phyloP scores from a whole-genome alignment of 2,797 vertebrate genomes.

The Megaceryle alcyon region DNA sequence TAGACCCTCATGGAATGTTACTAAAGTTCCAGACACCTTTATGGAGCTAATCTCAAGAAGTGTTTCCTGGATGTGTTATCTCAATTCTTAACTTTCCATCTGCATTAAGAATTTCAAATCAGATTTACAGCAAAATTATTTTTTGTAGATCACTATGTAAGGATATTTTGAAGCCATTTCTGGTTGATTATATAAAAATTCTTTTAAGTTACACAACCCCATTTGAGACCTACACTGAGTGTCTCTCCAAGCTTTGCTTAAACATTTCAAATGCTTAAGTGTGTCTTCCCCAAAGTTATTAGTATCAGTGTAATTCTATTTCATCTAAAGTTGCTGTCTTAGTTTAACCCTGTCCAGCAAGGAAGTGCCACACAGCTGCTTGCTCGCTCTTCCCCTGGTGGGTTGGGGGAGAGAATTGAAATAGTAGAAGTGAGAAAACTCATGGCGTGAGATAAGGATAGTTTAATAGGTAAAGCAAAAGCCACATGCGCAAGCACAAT shows the following conservation, averaged over 20 bases:
- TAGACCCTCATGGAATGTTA: not conserved
- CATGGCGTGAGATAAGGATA: not conserved
- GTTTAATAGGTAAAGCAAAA: not conserved
- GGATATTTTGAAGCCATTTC: not conserved
- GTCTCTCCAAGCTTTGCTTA: not conserved
- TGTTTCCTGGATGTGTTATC: not conserved
- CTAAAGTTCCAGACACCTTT: not conserved
- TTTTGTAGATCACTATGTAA: not conserved
- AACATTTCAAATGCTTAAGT: not conserved
- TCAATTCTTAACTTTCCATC: not conserved
- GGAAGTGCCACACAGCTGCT: not conserved
- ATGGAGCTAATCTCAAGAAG: not conserved
- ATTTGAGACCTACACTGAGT: not conserved
- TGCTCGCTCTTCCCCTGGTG: not conserved
- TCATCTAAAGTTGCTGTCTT: not conserved
- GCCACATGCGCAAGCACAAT: not conserved
- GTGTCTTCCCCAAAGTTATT: not conserved
- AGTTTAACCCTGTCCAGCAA: not conserved
- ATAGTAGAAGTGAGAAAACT: not conserved
- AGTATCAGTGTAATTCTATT: not conserved
- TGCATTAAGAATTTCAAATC: not conserved
- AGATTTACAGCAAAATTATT: not conserved
- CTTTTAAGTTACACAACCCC: not conserved
- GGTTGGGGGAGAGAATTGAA: not conserved
- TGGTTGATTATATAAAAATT: not conserved